Conservation (phyloP, 2,113 vertebrate species). For the Opisthocomus hoazin region DNA sequence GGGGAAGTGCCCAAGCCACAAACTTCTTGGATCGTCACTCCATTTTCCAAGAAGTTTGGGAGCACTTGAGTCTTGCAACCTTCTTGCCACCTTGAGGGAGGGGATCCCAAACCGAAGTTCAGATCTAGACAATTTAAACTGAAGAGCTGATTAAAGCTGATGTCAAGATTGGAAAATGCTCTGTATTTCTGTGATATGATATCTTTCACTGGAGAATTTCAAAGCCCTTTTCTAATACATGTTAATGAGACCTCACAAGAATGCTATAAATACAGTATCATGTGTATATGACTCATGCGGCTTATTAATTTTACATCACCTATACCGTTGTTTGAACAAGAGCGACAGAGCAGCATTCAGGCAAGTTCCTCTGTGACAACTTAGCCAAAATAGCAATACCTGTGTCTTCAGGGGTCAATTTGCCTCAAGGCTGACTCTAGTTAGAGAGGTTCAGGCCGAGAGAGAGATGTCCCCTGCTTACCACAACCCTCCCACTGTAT, state of each 20-base stretch:
- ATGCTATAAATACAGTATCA: constrained; percentile 49
- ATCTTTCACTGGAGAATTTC: not conserved
- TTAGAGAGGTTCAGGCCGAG: not conserved
- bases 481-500: not conserved
- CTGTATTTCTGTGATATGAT: not conserved
- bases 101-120: not conserved
- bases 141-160: not conserved
- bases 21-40: not conserved
- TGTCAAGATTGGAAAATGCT: not conserved
- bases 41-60: not conserved
- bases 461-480: not conserved
- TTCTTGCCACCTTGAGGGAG: not conserved
- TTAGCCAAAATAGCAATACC: not conserved
- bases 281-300: constrained; percentile 26
- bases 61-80: not conserved
- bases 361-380: not conserved
- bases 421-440: not conserved
- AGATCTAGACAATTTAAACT: not conserved
- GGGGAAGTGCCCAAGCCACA: not conserved
- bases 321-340: not conserved
- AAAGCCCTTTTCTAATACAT: not conserved
- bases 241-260: constrained; percentile 30
- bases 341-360: not conserved
- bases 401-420: not conserved
- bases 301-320: constrained; percentile 45